Conservation (phyloP, 2,888 invertebrate species). For the Agonopterix arenella region DNA sequence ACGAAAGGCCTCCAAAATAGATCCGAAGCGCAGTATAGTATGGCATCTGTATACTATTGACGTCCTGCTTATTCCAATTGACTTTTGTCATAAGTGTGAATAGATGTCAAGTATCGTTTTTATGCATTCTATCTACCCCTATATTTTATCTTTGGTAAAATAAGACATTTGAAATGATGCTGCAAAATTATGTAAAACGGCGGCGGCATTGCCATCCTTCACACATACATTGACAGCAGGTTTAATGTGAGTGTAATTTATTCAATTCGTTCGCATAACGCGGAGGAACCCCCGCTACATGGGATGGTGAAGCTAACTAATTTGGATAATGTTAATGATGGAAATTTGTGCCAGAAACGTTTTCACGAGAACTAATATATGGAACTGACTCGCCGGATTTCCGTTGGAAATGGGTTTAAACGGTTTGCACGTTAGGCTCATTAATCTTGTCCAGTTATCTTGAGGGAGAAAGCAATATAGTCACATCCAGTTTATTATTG, state of each 20-base stretch:
- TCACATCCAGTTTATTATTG: neutral
- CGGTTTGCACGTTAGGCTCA: slow-evolving; percentile 75
- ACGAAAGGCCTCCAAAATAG: too few relatives aligned
- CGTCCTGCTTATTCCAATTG: too few relatives aligned
- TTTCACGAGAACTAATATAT: slow-evolving; percentile 70
- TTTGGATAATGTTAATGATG: slow-evolving; percentile 74
- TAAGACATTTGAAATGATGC: too few relatives aligned
- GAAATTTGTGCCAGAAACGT: slow-evolving; percentile 69
- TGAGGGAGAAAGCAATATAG: slow-evolving; percentile 37
- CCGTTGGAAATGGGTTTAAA: slow-evolving; percentile 72
- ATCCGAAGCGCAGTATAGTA: too few relatives aligned
- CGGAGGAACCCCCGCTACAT: slow-evolving; percentile 39
- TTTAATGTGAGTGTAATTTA: slow-evolving; percentile 43
- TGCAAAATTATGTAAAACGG: too few relatives aligned
- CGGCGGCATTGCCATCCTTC: too few relatives aligned
- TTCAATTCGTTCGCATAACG: slow-evolving; percentile 51
- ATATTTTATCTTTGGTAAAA: too few relatives aligned
- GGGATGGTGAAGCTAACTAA: slow-evolving; percentile 65
- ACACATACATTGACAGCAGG: slow-evolving; percentile 1
- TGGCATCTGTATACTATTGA: too few relatives aligned
- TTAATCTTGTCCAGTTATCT: slow-evolving; percentile 74
- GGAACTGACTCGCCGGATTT: slow-evolving; percentile 75
- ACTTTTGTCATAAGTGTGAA: too few relatives aligned
- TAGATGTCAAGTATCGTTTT: too few relatives aligned
- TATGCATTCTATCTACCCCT: too few relatives aligned